phyloP scores from a whole-genome alignment of 2,797 vertebrate species.

The Poecilia velifera region DNA sequence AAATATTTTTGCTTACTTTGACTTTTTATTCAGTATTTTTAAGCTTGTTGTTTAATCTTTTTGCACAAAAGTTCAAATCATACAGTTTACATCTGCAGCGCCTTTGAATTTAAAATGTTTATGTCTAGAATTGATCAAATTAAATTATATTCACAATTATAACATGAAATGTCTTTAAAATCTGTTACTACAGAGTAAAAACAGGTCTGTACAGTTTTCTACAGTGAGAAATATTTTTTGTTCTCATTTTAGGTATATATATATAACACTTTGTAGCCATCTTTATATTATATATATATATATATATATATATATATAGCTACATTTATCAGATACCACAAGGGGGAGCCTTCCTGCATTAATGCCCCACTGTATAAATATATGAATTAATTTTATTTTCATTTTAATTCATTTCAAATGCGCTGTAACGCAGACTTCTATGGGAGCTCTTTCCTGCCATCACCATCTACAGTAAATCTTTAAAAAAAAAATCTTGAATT shows the following conservation, averaged over 20 bases:
- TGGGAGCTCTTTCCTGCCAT: too few relatives aligned
- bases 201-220: too few relatives aligned
- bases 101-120: not conserved
- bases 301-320: not conserved
- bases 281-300: too few relatives aligned
- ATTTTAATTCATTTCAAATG: too few relatives aligned
- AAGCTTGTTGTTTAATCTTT: not conserved
- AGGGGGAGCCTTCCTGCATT: not conserved
- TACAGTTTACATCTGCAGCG: not conserved
- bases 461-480: too few relatives aligned
- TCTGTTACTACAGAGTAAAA: not conserved
- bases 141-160: not conserved
- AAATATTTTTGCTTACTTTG: not conserved
- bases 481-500: too few relatives aligned
- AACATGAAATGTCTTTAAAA: not conserved
- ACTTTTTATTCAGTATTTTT: not conserved
- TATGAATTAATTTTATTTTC: too few relatives aligned
- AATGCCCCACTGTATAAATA: not conserved
- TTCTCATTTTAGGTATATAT: not conserved
- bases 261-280: too few relatives aligned
- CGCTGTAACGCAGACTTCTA: too few relatives aligned
- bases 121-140: not conserved
- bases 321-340: not conserved
- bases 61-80: not conserved
- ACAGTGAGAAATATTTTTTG: not conserved